Conservation (phyloP, 2,888 invertebrate species). For the Matsumyia berberina region DNA sequence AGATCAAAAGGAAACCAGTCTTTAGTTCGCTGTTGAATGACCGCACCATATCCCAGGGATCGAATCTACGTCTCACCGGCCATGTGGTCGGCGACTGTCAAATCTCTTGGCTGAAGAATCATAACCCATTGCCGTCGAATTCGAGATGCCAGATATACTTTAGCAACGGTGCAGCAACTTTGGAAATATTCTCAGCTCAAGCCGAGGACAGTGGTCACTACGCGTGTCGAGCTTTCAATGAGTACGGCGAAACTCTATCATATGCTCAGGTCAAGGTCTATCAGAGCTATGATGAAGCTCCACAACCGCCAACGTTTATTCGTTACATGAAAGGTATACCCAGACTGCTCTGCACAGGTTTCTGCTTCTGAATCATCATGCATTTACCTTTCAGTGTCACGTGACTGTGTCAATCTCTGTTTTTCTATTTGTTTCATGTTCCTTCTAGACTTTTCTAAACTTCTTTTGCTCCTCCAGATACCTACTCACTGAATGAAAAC, state of each 20-base stretch:
- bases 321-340: conserved; percentile 89
- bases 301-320: conserved; percentile 90
- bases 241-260: conserved; percentile 89
- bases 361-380: conserved; percentile 53
- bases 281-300: conserved; percentile 89
- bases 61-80: conserved; percentile 90
- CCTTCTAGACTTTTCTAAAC: conserved; percentile 25
- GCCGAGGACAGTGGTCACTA: conserved; percentile 91
- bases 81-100: conserved; percentile 89
- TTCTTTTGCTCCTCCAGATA: conserved; percentile 85
- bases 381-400: conserved; percentile 55
- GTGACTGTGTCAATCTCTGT: conserved; percentile 67
- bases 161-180: conserved; percentile 88
- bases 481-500: conserved; percentile 89
- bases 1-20: conserved; percentile 88
- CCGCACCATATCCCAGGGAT: conserved; percentile 90
- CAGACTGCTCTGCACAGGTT: background rate
- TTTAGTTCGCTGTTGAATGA: conserved; percentile 92
- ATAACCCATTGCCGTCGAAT: conserved; percentile 86
- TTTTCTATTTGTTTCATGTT: conserved; percentile 32
- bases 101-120: conserved; percentile 91
- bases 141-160: conserved; percentile 87
- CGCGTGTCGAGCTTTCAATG: conserved; percentile 91
- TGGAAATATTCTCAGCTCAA: conserved; percentile 89
- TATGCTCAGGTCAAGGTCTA: conserved; percentile 91